A percentile compares a stretch with the other conserved stretches of the same genome.
phyloP scores from a whole-genome alignment of 2,797 vertebrate genomes.

The Pangasius djambal region DNA sequence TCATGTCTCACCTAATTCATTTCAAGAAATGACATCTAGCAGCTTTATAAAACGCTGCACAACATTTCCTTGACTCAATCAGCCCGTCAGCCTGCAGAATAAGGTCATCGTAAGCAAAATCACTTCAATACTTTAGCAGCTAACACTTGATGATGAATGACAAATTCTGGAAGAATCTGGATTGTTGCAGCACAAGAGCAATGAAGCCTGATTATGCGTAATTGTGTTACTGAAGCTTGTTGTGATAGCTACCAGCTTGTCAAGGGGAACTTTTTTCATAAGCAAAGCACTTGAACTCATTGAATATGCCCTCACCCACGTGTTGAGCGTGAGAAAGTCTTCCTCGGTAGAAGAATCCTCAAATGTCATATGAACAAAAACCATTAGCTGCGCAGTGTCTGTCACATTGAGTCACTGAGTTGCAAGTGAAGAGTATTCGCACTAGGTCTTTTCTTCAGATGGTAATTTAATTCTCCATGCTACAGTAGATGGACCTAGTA shows the following conservation, averaged over 20 bases:
- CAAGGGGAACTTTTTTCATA: neutral
- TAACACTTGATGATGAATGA: neutral
- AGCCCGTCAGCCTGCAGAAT: neutral
- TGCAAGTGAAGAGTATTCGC: neutral
- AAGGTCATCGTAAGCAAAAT: neutral
- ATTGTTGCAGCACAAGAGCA: neutral
- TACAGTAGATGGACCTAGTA: neutral
- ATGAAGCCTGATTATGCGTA: too few species aligned
- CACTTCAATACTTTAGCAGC: neutral
- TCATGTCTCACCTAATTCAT: neutral
- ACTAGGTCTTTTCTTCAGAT: slow-evolving; percentile 6
- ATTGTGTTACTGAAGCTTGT: neutral
- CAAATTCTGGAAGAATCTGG: neutral
- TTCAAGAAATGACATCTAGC: neutral
- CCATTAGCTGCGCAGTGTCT: neutral
- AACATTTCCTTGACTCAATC: neutral
- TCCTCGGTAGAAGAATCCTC: neutral
- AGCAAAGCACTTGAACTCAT: neutral
- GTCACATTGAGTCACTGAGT: neutral
- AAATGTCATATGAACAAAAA: slow-evolving; percentile 18
- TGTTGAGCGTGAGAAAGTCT: neutral
- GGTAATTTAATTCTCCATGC: neutral
- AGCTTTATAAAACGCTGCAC: neutral
- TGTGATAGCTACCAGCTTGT: neutral
- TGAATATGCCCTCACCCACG: neutral